Conservation (phyloP, 2,113 vertebrate species). For the Chloroceryle aenea region DNA sequence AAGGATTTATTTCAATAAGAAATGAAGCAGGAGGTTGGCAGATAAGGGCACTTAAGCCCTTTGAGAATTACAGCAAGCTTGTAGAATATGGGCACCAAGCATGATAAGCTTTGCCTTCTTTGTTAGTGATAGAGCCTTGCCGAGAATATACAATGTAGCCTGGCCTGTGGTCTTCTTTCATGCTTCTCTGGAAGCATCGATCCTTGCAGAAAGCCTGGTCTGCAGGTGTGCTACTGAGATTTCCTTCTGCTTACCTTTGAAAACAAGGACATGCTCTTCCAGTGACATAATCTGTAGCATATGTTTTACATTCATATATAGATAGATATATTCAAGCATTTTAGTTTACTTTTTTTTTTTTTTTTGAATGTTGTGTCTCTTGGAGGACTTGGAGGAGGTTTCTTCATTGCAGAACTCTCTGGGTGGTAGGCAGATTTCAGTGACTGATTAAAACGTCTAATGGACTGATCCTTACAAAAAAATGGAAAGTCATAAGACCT, state of each 20-base stretch:
- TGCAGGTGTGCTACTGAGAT: neutral
- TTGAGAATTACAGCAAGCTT: constrained; percentile 53
- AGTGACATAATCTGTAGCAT: neutral
- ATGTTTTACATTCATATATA: neutral
- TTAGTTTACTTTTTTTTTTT: neutral
- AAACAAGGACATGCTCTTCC: neutral
- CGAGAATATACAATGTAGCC: neutral
- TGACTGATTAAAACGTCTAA: neutral
- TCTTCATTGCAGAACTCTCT: neutral
- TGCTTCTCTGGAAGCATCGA: neutral
- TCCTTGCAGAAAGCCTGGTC: constrained; percentile 17
- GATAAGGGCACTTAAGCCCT: constrained; percentile 72
- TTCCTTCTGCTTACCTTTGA: neutral
- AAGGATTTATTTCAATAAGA: constrained; percentile 76
- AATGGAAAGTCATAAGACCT: neutral
- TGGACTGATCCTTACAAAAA: neutral
- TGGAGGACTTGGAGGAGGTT: neutral
- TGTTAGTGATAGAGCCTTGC: constrained; percentile 4
- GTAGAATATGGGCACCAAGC: constrained; percentile 37
- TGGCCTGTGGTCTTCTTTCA: constrained; percentile 17
- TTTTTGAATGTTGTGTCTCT: too few relatives aligned
- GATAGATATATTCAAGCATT: fast-evolving
- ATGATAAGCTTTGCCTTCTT: constrained; percentile 38
- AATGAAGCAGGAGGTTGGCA: constrained; percentile 59
- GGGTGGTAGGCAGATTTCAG: neutral